Conservation (phyloP, 1,140 invertebrate genomes). For the Coelopa frigida region DNA sequence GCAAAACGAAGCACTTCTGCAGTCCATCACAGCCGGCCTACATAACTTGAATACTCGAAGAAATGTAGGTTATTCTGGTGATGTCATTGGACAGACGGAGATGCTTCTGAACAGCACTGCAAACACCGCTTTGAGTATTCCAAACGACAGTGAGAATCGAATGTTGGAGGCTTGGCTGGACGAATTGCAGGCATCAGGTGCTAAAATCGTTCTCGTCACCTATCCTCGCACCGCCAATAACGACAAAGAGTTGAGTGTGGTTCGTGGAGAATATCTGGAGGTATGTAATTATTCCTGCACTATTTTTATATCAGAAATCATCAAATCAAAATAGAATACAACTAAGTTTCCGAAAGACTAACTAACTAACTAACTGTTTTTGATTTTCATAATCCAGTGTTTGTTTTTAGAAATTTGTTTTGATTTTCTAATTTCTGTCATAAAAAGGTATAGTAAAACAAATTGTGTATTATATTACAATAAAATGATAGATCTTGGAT, state of each 20-base stretch:
- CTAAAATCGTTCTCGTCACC: slow-evolving; percentile 85
- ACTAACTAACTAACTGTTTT: neutral
- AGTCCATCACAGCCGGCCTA: slow-evolving; percentile 31
- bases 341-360: neutral
- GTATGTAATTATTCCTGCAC: slow-evolving; percentile 53
- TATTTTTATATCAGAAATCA: too few relatives aligned
- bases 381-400: too few relatives aligned
- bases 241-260: slow-evolving; percentile 93
- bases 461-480: too few relatives aligned
- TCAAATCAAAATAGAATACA: too few relatives aligned
- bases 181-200: slow-evolving; percentile 63
- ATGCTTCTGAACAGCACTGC: too few relatives aligned
- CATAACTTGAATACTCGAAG: slow-evolving; percentile 34
- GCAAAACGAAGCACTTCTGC: slow-evolving; percentile 18
- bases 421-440: too few relatives aligned
- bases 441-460: too few relatives aligned
- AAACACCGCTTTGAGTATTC: too few relatives aligned
- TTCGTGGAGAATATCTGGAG: slow-evolving; percentile 91
- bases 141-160: slow-evolving; percentile 35
- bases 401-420: too few relatives aligned
- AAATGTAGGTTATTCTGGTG: neutral
- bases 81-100: too few relatives aligned
- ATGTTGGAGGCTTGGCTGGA: slow-evolving; percentile 59
- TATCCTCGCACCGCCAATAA: slow-evolving; percentile 96
- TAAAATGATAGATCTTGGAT: slow-evolving; percentile 82